Evolutionary conservation across 2,888 invertebrate species (phyloP).

Genomic region (Agrochola lychnidis): DNA sequence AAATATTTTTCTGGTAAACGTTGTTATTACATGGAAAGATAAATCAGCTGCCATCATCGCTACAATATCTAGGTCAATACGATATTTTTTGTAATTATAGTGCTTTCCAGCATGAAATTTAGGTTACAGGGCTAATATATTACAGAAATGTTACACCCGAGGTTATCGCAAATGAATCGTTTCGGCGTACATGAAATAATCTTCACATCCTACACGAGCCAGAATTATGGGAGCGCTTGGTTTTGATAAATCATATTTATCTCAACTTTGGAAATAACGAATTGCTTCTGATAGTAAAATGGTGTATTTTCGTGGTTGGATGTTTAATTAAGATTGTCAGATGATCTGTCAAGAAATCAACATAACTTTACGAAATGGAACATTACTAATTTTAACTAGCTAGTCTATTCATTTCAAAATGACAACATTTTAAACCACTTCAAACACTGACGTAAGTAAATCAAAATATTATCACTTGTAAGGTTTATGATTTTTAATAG

Average conservation of each 20-base stretch:
- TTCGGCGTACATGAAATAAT: slow-evolving; percentile 51
- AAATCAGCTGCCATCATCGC: slow-evolving; percentile 16
- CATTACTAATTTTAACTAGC: no score
- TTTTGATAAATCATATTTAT: slow-evolving; percentile 54
- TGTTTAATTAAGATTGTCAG: slow-evolving; percentile 20
- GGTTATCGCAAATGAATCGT: slow-evolving; percentile 43
- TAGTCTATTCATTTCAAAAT: no score
- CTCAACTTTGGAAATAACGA: slow-evolving; percentile 43
- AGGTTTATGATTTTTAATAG: no score
- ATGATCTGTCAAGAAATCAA: no score
- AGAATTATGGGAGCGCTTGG: slow-evolving; percentile 35
- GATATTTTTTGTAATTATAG: slow-evolving; percentile 10
- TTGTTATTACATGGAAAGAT: slow-evolving; percentile 7
- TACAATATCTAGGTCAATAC: slow-evolving; percentile 17
- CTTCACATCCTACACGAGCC: slow-evolving; percentile 22
- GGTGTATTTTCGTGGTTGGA: slow-evolving; percentile 11
- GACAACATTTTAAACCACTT: no score
- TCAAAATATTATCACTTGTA: no score
- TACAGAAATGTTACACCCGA: slow-evolving; percentile 25
- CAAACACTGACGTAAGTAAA: no score
- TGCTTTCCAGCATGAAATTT: slow-evolving; percentile 27
- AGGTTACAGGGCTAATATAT: slow-evolving; percentile 37
- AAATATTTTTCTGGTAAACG: not conserved
- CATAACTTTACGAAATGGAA: no score
- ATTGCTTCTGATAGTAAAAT: slow-evolving; percentile 38